Base-by-base conservation (phyloP, 2,888 invertebrate species). In the Sclerodermus sp. region DNA sequence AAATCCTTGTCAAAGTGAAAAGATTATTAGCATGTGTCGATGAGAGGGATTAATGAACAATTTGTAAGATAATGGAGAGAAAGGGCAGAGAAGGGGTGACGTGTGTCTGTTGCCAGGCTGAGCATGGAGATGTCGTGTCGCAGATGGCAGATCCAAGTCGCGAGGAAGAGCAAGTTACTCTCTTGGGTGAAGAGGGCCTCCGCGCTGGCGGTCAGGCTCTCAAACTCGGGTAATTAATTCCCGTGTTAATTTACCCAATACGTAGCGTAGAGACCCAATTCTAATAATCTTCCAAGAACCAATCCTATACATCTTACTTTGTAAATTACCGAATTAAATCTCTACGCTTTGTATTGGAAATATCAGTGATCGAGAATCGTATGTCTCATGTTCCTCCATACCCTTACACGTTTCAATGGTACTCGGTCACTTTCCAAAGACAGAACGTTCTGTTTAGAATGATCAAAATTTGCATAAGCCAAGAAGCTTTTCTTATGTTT, bases 111-210 rank as follows among this genome's bases (percentile, higher is more conserved):
- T 82, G 82, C 82, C 84, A 86, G 86, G 85, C 87, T 87, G 88
- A 86, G 82, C 82, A 84, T 80, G 81, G 82, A 81, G 81, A 80
- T 83, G 81, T 82, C 82, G 80, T 82, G 83, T 82, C 87, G 83
- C 94, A 95, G 91, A 94, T 96, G 93, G 94, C 95, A 82, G 96
- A 96, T 83, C 93, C 94, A 79, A 90, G 91, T 80, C 89, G 92
- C 77, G 95, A 96, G 83, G 92, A 96, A 84, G 93, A 96, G 82
- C 94, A 93, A 82, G 91, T 94, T 77, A 94, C 94, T 73, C 88
- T 97, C 78, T 88, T 97, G 79, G 95, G 95, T 81, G 96, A 96
- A 83, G 96, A 96, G 84, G 93, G 90, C 77, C 89, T 93, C 79
- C 87, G 91, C 81, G 92, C 93, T 78, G 92, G 93, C 81, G 95